Percentiles rank a stretch among this genome's conserved stretches.
These are phyloP conservation scores for Pteromalus puparum DNA, from an alignment of 1,140 invertebrate species.

Conservation along the genomic window DNA sequence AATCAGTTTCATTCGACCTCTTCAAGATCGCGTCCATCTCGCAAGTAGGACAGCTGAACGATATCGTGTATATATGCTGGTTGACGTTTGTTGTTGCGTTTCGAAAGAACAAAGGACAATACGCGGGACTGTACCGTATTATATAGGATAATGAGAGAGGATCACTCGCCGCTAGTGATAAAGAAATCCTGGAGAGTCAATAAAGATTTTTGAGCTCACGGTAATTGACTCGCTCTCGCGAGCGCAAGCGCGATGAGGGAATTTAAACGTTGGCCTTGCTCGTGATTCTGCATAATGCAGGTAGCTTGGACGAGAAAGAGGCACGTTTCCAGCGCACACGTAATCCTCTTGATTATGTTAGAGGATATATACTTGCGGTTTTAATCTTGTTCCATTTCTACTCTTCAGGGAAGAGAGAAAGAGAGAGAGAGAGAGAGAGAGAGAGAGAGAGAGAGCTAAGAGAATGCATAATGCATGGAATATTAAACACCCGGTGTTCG, in stretches of 20 bases:
- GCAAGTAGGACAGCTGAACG: neutral
- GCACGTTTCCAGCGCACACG: too few species aligned
- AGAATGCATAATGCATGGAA: slow-evolving; percentile 1
- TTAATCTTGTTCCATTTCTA: neutral
- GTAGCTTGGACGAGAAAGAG: neutral
- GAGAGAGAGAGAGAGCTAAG: too few species aligned
- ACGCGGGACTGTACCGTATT: neutral
- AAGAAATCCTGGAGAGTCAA: neutral
- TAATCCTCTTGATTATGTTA: neutral
- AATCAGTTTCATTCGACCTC: slow-evolving; percentile 1
- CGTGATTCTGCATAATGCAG: neutral
- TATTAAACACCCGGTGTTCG: neutral
- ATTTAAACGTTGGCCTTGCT: neutral
- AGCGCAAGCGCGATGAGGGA: neutral
- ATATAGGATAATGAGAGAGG: neutral
- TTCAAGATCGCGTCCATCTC: neutral
- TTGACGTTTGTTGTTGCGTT: neutral
- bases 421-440: neutral
- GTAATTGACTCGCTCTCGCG: slow-evolving; percentile 16
- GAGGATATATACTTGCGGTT: neutral
- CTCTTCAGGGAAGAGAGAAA: too few species aligned
- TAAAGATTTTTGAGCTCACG: neutral
- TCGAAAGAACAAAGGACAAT: neutral
- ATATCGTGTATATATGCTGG: too few species aligned
- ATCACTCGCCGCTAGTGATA: neutral